A percentile compares a stretch with the other conserved stretches of the same genome.
phyloP scores from a whole-genome alignment of 35 echinoderm and acorn worm species.

The Nesometra sesokonis region DNA sequence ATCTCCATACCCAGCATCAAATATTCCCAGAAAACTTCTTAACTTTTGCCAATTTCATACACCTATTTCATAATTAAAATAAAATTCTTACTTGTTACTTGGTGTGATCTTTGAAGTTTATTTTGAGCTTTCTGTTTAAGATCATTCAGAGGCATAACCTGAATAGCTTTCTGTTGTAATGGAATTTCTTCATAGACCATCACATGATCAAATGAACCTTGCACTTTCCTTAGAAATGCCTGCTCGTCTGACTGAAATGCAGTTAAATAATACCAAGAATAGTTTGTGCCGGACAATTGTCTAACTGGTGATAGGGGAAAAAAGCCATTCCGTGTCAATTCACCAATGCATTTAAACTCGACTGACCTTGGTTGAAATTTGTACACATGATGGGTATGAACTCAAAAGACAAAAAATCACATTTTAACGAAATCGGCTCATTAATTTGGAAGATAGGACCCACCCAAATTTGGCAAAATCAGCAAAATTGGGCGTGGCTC shows the following conservation, averaged over 20 bases:
- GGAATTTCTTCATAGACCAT: conserved; percentile 60
- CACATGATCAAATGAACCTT: conserved; percentile 59
- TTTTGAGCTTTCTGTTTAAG: conserved; percentile 53
- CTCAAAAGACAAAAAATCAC: neutral
- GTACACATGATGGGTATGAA: too few relatives aligned
- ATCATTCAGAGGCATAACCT: conserved; percentile 48
- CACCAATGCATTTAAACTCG: neutral
- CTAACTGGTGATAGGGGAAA: neutral
- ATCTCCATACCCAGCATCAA: neutral
- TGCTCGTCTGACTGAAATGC: conserved; percentile 41
- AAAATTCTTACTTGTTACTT: neutral
- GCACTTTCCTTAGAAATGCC: conserved; percentile 51
- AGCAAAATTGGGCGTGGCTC: too few relatives aligned
- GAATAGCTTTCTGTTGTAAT: conserved; percentile 80
- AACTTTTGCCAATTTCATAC: neutral
- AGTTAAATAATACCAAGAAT: neutral
- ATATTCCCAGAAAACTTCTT: neutral
- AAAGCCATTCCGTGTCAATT: neutral
- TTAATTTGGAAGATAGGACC: too few relatives aligned
- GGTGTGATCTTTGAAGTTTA: conserved; percentile 20
- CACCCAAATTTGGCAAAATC: too few relatives aligned
- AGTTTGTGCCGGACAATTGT: neutral
- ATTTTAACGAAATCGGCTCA: too few relatives aligned
- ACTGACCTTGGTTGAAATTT: neutral
- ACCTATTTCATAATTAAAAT: neutral